A percentile compares a stretch with the other conserved stretches of the same genome.
Evolutionary conservation across 2,797 vertebrate species (phyloP).

Genomic region (Toxotes lorentzi): DNA sequence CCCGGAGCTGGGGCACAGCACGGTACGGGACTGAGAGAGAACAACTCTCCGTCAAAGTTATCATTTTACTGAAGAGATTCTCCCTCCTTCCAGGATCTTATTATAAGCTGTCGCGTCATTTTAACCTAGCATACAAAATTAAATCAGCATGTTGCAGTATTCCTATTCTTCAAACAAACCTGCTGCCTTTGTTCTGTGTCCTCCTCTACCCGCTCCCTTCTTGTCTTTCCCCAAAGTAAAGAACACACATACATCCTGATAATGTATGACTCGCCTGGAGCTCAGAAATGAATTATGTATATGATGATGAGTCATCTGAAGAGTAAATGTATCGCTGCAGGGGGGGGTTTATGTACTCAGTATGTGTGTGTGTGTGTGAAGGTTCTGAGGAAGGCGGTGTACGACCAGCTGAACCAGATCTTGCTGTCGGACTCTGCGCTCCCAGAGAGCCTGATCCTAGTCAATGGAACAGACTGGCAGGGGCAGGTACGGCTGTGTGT

Average conservation of each 20-base stretch:
- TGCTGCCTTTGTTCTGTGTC: constrained; percentile 35
- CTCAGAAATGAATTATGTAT: constrained; percentile 78
- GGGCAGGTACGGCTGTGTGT: constrained; percentile 89
- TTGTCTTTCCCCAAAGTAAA: constrained; percentile 50
- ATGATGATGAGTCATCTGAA: constrained; percentile 68
- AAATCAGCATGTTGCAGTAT: not conserved
- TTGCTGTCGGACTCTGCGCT: constrained; percentile 92
- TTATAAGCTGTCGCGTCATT: constrained; percentile 1
- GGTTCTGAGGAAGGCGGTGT: constrained; percentile 93
- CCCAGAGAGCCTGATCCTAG: constrained; percentile 94
- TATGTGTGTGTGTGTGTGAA: constrained; percentile 69
- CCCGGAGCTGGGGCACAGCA: constrained; percentile 91
- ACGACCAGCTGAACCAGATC: constrained; percentile 97
- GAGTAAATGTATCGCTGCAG: constrained; percentile 41
- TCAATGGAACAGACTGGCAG: constrained; percentile 94
- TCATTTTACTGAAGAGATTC: not conserved
- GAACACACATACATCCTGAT: constrained; percentile 52
- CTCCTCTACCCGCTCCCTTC: not conserved
- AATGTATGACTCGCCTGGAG: constrained; percentile 54
- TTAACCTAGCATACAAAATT: not conserved
- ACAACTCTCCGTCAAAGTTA: not conserved
- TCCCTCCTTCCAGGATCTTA: constrained; percentile 7
- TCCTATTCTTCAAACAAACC: constrained; percentile 15
- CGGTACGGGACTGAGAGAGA: constrained; percentile 78
- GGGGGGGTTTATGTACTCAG: constrained; percentile 15